A percentile compares a stretch with the other conserved stretches of the same genome.
These are phyloP conservation scores for Gallinago media DNA, from an alignment of 2,113 vertebrate species.

Conservation along the genomic window DNA sequence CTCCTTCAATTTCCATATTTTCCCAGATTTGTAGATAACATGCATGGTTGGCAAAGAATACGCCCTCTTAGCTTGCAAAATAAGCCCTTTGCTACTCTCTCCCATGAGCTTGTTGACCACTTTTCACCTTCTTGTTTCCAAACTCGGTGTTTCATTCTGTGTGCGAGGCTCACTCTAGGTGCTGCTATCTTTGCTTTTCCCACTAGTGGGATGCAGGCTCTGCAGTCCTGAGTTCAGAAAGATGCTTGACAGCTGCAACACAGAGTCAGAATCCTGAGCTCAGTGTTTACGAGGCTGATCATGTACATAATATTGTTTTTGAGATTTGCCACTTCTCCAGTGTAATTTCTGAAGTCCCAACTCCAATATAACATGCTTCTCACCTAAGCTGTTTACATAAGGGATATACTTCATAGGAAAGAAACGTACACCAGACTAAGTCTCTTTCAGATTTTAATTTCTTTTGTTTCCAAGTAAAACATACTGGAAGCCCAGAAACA, in stretches of 20 bases:
- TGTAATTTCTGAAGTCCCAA: constrained; percentile 33
- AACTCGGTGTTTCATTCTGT: background rate
- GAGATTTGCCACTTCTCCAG: constrained; percentile 26
- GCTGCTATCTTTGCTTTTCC: background rate
- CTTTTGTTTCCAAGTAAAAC: constrained; percentile 29
- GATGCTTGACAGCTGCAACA: background rate
- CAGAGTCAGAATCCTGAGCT: background rate
- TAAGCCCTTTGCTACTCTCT: background rate
- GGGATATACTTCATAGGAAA: background rate
- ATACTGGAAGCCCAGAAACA: background rate
- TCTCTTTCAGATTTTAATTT: constrained; percentile 18
- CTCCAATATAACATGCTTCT: constrained; percentile 16
- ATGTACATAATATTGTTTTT: background rate
- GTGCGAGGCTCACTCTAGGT: fast-evolving
- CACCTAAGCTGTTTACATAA: constrained; percentile 38
- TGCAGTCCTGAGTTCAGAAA: background rate
- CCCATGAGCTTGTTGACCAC: background rate
- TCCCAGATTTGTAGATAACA: background rate
- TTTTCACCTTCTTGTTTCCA: background rate
- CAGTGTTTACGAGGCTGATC: background rate
- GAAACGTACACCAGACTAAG: background rate
- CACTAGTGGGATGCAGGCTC: background rate
- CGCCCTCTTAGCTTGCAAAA: background rate
- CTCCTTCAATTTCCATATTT: background rate
- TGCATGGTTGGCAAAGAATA: background rate